phyloP scores from a whole-genome alignment of 2,888 invertebrate genomes.

The Cepaea hortensis region DNA sequence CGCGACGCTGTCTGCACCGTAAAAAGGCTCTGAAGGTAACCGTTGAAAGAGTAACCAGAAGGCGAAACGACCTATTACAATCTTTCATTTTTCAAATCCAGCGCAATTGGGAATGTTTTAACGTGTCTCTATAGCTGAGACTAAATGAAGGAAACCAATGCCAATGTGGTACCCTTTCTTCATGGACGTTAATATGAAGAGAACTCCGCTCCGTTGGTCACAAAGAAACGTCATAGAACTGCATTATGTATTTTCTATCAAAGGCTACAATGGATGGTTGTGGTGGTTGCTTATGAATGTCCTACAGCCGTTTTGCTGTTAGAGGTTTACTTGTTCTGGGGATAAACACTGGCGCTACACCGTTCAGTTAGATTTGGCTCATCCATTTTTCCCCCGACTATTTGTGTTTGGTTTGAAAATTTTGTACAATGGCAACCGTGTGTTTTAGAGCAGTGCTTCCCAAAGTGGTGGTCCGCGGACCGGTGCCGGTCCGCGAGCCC shows the following conservation, averaged over 20 bases:
- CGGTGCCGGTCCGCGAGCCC: no score
- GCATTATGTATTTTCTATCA: not conserved
- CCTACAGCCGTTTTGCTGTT: not conserved
- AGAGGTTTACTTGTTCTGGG: not conserved
- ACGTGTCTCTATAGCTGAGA: not conserved
- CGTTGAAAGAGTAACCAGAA: slow-evolving; percentile 12
- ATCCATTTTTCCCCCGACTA: not conserved
- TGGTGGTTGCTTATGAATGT: slow-evolving; percentile 8
- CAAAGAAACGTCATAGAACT: not conserved
- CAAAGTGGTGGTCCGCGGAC: no score
- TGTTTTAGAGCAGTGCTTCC: no score
- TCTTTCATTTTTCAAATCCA: slow-evolving; percentile 15
- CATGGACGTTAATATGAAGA: slow-evolving; percentile 6
- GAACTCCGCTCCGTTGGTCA: slow-evolving; percentile 9
- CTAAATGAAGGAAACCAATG: slow-evolving; percentile 10
- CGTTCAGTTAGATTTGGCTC: not conserved
- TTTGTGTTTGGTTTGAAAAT: not conserved
- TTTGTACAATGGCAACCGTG: no score
- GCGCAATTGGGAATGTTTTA: slow-evolving; percentile 13
- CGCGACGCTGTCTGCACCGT: slow-evolving; percentile 5
- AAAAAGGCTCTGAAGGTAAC: not conserved
- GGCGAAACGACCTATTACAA: slow-evolving; percentile 22
- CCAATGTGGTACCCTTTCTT: slow-evolving; percentile 13
- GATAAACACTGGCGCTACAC: not conserved
- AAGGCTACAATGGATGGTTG: not conserved